These are phyloP conservation scores for Parnassius glacialis DNA, from an alignment of 2,888 invertebrate genomes.

Conservation along the genomic window DNA sequence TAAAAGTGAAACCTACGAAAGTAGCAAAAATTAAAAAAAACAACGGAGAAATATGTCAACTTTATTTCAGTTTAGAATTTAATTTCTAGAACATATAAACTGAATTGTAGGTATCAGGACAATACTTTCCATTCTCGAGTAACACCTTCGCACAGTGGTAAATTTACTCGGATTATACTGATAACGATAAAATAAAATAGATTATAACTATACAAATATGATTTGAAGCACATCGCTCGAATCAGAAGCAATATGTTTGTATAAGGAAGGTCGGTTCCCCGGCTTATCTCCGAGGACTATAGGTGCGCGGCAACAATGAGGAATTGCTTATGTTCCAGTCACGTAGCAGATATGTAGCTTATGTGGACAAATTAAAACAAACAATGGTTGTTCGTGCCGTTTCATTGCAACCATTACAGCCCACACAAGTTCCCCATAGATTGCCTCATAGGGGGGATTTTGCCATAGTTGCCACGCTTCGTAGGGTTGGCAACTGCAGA, in stretches of 20 bases:
- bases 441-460: too few relatives aligned
- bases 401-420: too few relatives aligned
- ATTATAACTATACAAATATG: neutral
- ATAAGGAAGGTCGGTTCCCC: constrained; percentile 11
- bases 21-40: too few relatives aligned
- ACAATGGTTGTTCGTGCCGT: constrained; percentile 11
- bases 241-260: constrained; percentile 11
- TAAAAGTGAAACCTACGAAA: too few relatives aligned
- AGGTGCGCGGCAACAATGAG: constrained; percentile 34
- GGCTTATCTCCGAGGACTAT: constrained; percentile 35
- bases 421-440: too few relatives aligned
- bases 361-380: constrained; percentile 32
- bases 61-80: too few relatives aligned
- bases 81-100: too few relatives aligned
- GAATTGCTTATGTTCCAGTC: constrained; percentile 43
- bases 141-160: neutral
- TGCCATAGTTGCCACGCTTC: too few relatives aligned
- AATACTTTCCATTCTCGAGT: neutral
- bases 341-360: constrained; percentile 38
- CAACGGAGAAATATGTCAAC: too few relatives aligned
- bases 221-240: neutral
- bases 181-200: constrained; percentile 14
- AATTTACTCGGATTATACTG: neutral
- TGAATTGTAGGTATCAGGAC: too few relatives aligned
- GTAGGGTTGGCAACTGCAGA: too few relatives aligned